These are phyloP conservation scores for Scolanthus callimorphus DNA, from an alignment of 92 coral and sea anemone species.

Conservation along the genomic window DNA sequence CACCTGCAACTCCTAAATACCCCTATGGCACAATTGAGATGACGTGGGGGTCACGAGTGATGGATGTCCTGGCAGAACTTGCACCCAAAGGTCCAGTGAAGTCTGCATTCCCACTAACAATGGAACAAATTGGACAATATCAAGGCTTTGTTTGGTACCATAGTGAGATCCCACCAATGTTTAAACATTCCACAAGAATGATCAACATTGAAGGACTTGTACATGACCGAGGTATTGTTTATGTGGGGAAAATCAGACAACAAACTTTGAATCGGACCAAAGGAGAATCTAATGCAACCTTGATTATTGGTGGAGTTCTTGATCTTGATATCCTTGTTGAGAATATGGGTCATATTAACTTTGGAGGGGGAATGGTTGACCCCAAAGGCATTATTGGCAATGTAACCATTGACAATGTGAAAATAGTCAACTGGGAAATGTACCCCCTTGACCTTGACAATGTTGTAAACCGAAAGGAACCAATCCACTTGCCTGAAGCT, in stretches of 20 bases:
- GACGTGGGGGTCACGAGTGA: slow-evolving; percentile 37
- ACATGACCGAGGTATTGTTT: slow-evolving; percentile 84
- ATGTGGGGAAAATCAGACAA: slow-evolving; percentile 67
- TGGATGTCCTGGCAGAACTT: slow-evolving; percentile 52
- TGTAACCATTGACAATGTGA: slow-evolving; percentile 62
- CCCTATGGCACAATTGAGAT: slow-evolving; percentile 79
- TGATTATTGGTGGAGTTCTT: slow-evolving; percentile 39
- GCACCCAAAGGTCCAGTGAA: slow-evolving; percentile 71
- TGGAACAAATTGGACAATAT: slow-evolving; percentile 92
- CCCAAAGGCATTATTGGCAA: slow-evolving; percentile 93
- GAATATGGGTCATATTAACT: slow-evolving; percentile 76
- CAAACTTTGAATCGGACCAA: slow-evolving; percentile 55
- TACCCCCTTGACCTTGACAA: slow-evolving; percentile 60
- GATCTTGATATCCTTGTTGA: slow-evolving; percentile 90
- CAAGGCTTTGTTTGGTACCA: slow-evolving; percentile 86
- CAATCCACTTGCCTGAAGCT: not conserved
- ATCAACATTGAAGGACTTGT: slow-evolving; percentile 62
- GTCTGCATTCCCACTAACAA: slow-evolving; percentile 60
- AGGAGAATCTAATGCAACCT: slow-evolving; percentile 36
- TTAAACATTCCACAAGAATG: slow-evolving; percentile 36
- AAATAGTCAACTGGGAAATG: slow-evolving; percentile 77
- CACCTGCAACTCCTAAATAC: slow-evolving; percentile 86
- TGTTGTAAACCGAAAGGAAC: slow-evolving; percentile 27
- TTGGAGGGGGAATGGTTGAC: slow-evolving; percentile 67
- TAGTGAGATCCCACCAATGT: slow-evolving; percentile 52